Evolutionary conservation across 2,888 invertebrate species (phyloP).

Genomic region (Copidosoma aretas): DNA sequence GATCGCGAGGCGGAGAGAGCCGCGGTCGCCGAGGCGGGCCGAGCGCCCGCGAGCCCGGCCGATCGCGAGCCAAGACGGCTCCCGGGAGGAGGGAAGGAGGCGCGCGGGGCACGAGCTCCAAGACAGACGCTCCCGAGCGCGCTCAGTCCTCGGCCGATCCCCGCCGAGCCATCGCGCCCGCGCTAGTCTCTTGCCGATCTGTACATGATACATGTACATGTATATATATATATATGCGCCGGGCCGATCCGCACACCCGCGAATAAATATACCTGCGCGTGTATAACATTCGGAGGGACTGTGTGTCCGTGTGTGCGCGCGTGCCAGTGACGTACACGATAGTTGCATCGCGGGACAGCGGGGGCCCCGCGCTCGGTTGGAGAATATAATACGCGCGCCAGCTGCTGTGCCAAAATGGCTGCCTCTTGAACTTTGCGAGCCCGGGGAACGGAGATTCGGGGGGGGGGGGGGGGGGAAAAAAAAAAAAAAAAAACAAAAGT

Average conservation of each 20-base stretch:
- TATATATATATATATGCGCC: no score
- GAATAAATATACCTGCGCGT: neutral
- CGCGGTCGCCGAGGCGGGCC: conserved; percentile 8
- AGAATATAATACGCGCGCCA: conserved; percentile 16
- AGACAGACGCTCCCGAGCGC: neutral
- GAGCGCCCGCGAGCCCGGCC: conserved; percentile 16
- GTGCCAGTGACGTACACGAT: neutral
- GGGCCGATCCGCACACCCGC: no score
- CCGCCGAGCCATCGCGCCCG: conserved; percentile 38
- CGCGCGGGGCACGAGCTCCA: no score
- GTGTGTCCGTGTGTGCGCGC: neutral
- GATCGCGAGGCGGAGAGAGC: neutral
- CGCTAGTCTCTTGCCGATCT: neutral
- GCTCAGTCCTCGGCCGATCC: conserved; percentile 45
- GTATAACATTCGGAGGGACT: no score
- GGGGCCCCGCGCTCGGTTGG: neutral
- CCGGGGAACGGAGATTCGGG: no score
- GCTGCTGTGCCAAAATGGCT: conserved; percentile 55
- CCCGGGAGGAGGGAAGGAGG: neutral
- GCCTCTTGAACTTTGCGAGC: conserved; percentile 44
- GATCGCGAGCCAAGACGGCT: conserved; percentile 16
- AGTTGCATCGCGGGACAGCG: neutral
- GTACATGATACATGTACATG: no score
- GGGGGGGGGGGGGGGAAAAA: no score
- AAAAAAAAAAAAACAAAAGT: no score